Base-by-base conservation (phyloP, 1,140 invertebrate genomes). In the Tetraneura akinire region DNA sequence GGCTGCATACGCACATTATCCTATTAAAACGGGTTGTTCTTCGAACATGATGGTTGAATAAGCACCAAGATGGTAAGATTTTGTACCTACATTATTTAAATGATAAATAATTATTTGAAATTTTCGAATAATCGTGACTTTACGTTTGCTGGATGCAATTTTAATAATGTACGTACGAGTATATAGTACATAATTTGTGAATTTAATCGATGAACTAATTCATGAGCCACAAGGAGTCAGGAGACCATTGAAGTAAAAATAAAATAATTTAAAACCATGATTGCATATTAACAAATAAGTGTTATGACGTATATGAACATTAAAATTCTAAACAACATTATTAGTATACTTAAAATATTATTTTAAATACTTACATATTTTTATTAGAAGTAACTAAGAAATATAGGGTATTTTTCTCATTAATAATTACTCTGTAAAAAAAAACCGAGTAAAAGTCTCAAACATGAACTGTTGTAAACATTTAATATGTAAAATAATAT, bases 11-110 rank as follows among this genome's bases (percentile, higher is more conserved):
- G 26, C 68, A 23, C 29, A 21, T 71, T 71, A 23, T 45, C 45
- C 45, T 71, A 71, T 71, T 71, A 51, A 71, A 71, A 71, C 68
- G 68, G 68, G 68, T 71, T 71, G 68, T 71, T 51, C 26, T 29
- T 13, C 14, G 32, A 71, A 71, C 18, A n/a, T 8, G 68, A 71
- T 71, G 23, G 47, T 23, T 45, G 23, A 37, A 37, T 37, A 37
- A n/a, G n/a, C n/a, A n/a, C 66, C 66, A 49, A 49, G 66, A 49
- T 16, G 23, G 45, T 49, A 23, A 45, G 68, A 51, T 71, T 70
- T 49, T 49, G 8, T 37, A 8, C 8, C 3, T 37, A 37, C 8
- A n/a, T n/a, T n/a, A 47, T 68, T 45, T 68, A 70, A 26, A 26
- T 45, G 45, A 70, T 49, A 70, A 70, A 70, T 71, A 70, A 70